Evolutionary conservation across 64 coral and sea anemone genomes (phyloP), one percentile per base, ranked within the genome.

Genomic region (Hydrozoanthus tunicans): DNA sequence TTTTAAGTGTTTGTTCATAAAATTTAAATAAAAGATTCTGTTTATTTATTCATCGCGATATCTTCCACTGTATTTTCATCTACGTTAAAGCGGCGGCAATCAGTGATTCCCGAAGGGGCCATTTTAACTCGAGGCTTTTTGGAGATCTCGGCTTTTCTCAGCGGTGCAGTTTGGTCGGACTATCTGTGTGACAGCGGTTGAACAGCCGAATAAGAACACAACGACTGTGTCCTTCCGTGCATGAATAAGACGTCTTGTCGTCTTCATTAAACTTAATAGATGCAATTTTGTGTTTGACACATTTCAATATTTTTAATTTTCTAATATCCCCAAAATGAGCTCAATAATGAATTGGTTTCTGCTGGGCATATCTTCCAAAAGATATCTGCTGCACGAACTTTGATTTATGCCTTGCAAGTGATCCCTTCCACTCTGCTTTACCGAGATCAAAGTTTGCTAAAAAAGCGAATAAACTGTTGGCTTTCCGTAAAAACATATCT

Each of bases 291-390:
- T 60, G 84, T 73, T 86, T 88, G 84, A 60, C 55, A 43, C 69
- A 74, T 74, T 60, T 53, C 55, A 88, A 88, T 88, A 88, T 88
- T 88, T 26, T 14, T 88, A 88, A 88, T 74, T 88, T 88, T 56
- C 84, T 88, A 70, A 60, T 88, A 14, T 51, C 43, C 60, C 20
- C 17, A 88, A 88, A 59, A 59, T 43, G 56, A 88, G 54, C 59
- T 59, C 24, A 59, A 14, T 72, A 74, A 88, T 88, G 53, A 88
- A 74, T 59, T 74, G 56, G 17, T 74, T 73, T 59, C 20, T 73
- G 69, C 23, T 32, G 6, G 6, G 17, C 82, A 58, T 10, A 86
- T 25, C 8, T 51, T 3, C 53, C 0, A 67, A 86, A 86, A 9
- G 15, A 70, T 56, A 8, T 56, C 79, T 63, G 9, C 9, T 9